phyloP scores from a whole-genome alignment of 2,888 invertebrate genomes.

The Plebejus argus region DNA sequence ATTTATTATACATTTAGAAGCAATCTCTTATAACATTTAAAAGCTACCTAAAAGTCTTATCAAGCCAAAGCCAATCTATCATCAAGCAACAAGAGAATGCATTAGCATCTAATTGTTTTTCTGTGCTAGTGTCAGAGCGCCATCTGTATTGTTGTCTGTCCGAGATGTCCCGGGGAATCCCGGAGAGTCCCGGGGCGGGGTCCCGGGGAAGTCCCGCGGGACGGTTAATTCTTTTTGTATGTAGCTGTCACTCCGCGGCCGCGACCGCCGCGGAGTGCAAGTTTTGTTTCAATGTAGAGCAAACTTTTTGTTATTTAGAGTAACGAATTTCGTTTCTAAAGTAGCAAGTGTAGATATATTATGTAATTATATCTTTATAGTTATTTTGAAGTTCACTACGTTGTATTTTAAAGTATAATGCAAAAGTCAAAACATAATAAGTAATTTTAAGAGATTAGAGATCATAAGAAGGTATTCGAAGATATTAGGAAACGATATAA shows the following conservation, averaged over 20 bases:
- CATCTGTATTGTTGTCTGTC: not conserved
- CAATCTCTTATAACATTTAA: not conserved
- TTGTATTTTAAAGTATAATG: too few relatives aligned
- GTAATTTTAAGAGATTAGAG: too few relatives aligned
- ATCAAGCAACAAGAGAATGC: not conserved
- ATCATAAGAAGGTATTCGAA: too few relatives aligned
- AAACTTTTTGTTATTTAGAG: not conserved
- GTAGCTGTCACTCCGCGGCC: slow-evolving; percentile 32
- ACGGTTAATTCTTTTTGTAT: slow-evolving; percentile 36
- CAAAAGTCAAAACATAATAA: too few relatives aligned
- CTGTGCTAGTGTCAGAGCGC: not conserved
- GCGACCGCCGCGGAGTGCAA: not conserved
- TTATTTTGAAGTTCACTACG: too few relatives aligned
- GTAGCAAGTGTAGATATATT: not conserved
- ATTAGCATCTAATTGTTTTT: slow-evolving; percentile 6
- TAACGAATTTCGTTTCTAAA: not conserved
- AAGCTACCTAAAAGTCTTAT: not conserved
- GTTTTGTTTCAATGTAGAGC: not conserved
- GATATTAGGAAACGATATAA: too few relatives aligned
- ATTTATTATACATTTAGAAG: not conserved
- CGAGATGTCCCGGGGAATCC: slow-evolving; percentile 4
- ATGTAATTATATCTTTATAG: too few relatives aligned
- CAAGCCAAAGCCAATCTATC: not conserved
- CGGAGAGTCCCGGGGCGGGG: not conserved
- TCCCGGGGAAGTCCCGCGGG: slow-evolving; percentile 33